A percentile compares a stretch with the other conserved stretches of the same genome.
Conservation (phyloP, 2,888 invertebrate genomes). For the Luperina nickerlii region DNA sequence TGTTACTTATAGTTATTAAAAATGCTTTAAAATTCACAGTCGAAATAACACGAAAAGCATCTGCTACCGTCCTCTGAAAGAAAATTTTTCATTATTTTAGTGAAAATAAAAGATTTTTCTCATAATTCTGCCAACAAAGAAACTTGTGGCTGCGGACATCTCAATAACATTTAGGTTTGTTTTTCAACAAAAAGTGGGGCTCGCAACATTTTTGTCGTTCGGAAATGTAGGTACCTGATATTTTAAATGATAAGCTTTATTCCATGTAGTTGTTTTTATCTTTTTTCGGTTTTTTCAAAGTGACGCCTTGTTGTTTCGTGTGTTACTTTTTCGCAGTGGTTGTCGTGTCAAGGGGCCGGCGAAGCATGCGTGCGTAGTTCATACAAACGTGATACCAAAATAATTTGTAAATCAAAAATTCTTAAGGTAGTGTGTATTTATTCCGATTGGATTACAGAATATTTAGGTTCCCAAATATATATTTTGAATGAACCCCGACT, state of each 20-base stretch:
- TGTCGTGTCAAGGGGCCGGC: not conserved
- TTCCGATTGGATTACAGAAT: too few relatives aligned
- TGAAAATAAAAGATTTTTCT: constrained; percentile 64
- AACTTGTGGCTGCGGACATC: constrained; percentile 50
- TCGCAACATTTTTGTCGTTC: constrained; percentile 51
- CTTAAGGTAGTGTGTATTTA: too few relatives aligned
- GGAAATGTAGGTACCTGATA: constrained; percentile 53
- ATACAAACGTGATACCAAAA: too few relatives aligned
- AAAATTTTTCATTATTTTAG: constrained; percentile 67
- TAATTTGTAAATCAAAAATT: too few relatives aligned
- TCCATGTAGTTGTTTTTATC: constrained; percentile 12
- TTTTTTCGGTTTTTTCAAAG: constrained; percentile 27
- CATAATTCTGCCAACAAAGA: constrained; percentile 64
- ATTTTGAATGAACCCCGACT: too few relatives aligned
- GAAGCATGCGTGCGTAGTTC: too few relatives aligned
- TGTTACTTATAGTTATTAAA: constrained; percentile 61
- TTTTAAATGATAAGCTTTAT: constrained; percentile 42
- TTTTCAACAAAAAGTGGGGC: constrained; percentile 49
- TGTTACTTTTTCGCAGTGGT: not conserved
- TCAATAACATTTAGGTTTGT: constrained; percentile 63
- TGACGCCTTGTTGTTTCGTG: not conserved
- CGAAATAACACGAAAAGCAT: constrained; percentile 54
- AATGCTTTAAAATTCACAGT: constrained; percentile 56
- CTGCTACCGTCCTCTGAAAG: constrained; percentile 36
- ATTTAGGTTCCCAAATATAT: too few relatives aligned